Evolutionary conservation across 1,140 invertebrate genomes (phyloP).

Genomic region (Lucilia cuprina): DNA sequence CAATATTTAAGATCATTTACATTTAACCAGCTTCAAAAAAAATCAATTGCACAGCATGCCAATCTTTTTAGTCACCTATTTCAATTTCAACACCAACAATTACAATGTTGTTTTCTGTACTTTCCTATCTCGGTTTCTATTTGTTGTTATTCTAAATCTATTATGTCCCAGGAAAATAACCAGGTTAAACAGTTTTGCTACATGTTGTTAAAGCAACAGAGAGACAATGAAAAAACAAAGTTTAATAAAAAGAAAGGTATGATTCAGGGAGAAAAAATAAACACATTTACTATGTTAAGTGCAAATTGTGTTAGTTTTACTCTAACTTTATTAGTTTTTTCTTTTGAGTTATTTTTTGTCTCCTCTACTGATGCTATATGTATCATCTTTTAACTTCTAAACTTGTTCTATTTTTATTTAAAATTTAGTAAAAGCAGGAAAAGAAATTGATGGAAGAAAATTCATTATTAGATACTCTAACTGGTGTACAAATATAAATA

Average conservation of each 20-base stretch:
- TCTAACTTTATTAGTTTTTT: slow-evolving; percentile 14
- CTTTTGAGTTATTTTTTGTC: neutral
- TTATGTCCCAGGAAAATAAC: neutral
- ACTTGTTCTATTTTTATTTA: neutral
- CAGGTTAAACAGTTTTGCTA: slow-evolving; percentile 27
- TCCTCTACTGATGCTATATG: neutral
- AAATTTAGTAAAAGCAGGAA: neutral
- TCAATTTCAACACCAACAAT: neutral
- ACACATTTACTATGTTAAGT: slow-evolving; percentile 33
- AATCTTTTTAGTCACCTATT: neutral
- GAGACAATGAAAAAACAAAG: neutral
- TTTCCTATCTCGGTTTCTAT: neutral
- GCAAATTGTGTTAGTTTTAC: slow-evolving; percentile 34
- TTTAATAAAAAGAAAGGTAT: neutral
- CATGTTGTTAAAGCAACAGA: neutral
- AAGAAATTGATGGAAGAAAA: neutral
- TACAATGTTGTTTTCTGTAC: neutral
- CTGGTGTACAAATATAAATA: neutral
- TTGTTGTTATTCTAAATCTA: slow-evolving; percentile 3
- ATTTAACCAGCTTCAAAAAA: neutral
- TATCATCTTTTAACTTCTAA: no score
- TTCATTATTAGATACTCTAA: slow-evolving; percentile 16
- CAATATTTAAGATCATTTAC: neutral
- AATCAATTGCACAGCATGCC: neutral
- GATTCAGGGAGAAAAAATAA: neutral